Evolutionary conservation across 2,888 invertebrate species (phyloP).

Genomic region (Liopterus haemorrhoidalis): DNA sequence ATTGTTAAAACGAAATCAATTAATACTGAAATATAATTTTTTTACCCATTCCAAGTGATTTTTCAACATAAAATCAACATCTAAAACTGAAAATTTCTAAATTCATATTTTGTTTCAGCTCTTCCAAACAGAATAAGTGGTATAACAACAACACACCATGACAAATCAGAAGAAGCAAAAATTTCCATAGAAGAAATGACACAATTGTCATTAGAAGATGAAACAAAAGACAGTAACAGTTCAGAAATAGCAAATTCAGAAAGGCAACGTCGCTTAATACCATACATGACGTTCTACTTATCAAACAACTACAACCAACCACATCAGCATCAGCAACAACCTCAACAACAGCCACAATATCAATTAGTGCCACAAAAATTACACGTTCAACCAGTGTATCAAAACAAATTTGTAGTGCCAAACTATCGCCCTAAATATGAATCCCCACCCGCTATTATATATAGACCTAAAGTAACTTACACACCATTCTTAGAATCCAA

Average conservation of each 20-base stretch:
- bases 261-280: constrained; percentile 70
- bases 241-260: constrained; percentile 49
- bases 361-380: constrained; percentile 22
- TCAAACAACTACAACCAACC: constrained; percentile 48
- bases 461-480: constrained; percentile 42
- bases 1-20: too few relatives aligned
- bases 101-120: constrained; percentile 30
- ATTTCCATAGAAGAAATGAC: constrained; percentile 38
- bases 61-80: too few relatives aligned
- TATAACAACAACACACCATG: constrained; percentile 42
- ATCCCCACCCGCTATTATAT: constrained; percentile 11
- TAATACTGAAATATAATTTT: too few relatives aligned
- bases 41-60: too few relatives aligned
- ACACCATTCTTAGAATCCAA: constrained; percentile 53
- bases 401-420: constrained; percentile 29
- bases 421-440: constrained; percentile 19
- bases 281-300: constrained; percentile 75
- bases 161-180: constrained; percentile 39
- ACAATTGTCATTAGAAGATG: too few relatives aligned
- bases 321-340: constrained; percentile 20
- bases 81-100: too few relatives aligned
- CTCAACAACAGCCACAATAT: constrained; percentile 19
- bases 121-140: constrained; percentile 29
- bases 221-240: constrained; percentile 10
- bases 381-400: constrained; percentile 27